phyloP scores from a whole-genome alignment of 2,113 vertebrate species.

The Colius striatus region DNA sequence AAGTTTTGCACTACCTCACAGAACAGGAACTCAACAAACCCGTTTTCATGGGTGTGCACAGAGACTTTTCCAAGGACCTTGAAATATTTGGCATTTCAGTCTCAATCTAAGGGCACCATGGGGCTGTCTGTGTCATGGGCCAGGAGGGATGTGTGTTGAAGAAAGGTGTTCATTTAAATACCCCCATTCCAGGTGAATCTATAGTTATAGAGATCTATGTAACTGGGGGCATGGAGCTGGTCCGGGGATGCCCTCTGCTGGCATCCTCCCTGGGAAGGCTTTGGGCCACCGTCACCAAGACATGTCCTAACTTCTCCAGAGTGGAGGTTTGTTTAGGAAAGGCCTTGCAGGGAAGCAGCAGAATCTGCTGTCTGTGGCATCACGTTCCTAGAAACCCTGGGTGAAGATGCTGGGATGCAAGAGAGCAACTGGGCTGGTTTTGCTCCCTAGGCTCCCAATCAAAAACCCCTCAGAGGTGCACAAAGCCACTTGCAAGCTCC shows the following conservation, averaged over 20 bases:
- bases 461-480: background rate
- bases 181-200: rapidly evolving
- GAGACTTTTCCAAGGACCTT: background rate
- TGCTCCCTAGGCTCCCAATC: rapidly evolving
- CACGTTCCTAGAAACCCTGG: background rate
- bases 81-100: background rate
- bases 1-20: rapidly evolving
- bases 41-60: background rate
- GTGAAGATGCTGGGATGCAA: rapidly evolving
- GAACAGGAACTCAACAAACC: background rate
- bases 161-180: background rate
- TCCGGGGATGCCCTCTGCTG: background rate
- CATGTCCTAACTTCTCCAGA: background rate
- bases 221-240: background rate
- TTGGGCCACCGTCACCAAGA: background rate
- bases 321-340: background rate
- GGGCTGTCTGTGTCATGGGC: rapidly evolving
- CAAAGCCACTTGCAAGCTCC: background rate
- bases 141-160: rapidly evolving
- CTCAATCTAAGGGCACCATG: rapidly evolving
- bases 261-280: background rate
- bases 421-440: background rate
- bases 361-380: background rate
- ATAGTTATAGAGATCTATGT: rapidly evolving
- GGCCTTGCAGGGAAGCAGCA: background rate